Evolutionary conservation across 2,797 vertebrate species (phyloP).

Genomic region (Sebastes itinus): DNA sequence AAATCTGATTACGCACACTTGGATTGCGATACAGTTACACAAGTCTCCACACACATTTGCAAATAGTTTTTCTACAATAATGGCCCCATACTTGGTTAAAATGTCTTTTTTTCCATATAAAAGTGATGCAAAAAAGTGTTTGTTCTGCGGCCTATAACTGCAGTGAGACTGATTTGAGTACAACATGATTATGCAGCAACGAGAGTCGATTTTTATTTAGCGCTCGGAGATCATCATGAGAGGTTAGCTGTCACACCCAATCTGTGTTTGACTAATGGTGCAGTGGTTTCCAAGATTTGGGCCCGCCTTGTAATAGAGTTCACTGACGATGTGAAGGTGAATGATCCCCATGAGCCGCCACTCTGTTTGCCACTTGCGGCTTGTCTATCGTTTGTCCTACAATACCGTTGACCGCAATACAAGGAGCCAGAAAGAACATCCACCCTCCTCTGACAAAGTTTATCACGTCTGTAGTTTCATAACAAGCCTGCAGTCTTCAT

Average conservation of each 20-base stretch:
- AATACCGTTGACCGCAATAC: slow-evolving; percentile 61
- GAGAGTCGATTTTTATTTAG: slow-evolving; percentile 30
- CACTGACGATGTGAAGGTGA: slow-evolving; percentile 69
- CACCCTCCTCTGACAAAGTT: slow-evolving; percentile 1
- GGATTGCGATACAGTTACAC: no score
- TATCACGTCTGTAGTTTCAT: slow-evolving; percentile 5
- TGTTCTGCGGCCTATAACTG: not conserved
- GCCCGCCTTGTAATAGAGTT: slow-evolving; percentile 63
- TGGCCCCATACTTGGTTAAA: not conserved
- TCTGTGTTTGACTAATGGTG: slow-evolving; percentile 67
- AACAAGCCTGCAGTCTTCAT: not conserved
- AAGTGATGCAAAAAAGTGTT: not conserved
- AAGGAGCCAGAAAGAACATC: slow-evolving; percentile 15
- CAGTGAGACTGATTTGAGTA: not conserved
- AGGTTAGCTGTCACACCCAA: slow-evolving; percentile 65
- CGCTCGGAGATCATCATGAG: slow-evolving; percentile 48
- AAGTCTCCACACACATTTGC: no score
- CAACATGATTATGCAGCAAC: not conserved
- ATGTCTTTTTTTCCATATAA: not conserved
- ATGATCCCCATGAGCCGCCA: slow-evolving; percentile 64
- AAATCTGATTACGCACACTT: no score
- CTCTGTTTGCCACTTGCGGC: slow-evolving; percentile 60
- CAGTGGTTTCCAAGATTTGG: slow-evolving; percentile 59
- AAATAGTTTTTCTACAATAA: no score
- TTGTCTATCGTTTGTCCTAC: slow-evolving; percentile 68